Evolutionary conservation across 1,140 invertebrate species (phyloP), one percentile per base, ranked within the genome.

Genomic region (Lutraria rhynchaena): DNA sequence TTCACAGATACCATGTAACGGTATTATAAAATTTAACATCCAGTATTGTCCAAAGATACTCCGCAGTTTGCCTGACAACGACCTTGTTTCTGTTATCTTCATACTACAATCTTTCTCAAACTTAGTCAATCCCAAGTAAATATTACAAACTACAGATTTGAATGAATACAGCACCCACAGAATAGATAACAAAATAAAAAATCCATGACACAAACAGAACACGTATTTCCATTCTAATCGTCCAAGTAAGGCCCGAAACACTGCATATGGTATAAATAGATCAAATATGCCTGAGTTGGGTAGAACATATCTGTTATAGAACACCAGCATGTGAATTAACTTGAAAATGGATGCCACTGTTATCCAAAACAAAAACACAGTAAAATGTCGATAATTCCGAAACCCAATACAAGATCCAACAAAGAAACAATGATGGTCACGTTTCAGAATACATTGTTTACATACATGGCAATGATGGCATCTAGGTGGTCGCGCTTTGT

Each of bases 381-480:
- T 92, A 89, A 98, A 99, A 91, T 96, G 98, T 88, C 98, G 94
- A 86, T 96, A 95, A 92, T 99, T 99, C 67, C 94, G 94, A 89
- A 97, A 95, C 0, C 98, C 98, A 22, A 99, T 93, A 92, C 98
- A 99, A 87, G 95, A 95, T 17, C 95, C 95, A 27, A 96, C 95
- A 91, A 99, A 99, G 51, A 95, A 95, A 89, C 98, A 99, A 90
- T 99, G 98, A 92, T 99, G 98, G 90, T 99, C 98, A 85, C 97
- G 94, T 91, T 88, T 88, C 41, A 90, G 82, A 11, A 89, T 84
- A 73, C 89, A 90, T 13, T 17, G 55, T 27, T 83, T 55, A 60
- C 89, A 90, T 22, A 87, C 13, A 0, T 76, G 60, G 44, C 89
- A 90, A 81, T 90, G 89, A 61, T 88, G 85, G 19, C 86, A 86